These are phyloP conservation scores for Zaprionus lineosus DNA, from an alignment of 2,888 invertebrate species.

Conservation along the genomic window DNA sequence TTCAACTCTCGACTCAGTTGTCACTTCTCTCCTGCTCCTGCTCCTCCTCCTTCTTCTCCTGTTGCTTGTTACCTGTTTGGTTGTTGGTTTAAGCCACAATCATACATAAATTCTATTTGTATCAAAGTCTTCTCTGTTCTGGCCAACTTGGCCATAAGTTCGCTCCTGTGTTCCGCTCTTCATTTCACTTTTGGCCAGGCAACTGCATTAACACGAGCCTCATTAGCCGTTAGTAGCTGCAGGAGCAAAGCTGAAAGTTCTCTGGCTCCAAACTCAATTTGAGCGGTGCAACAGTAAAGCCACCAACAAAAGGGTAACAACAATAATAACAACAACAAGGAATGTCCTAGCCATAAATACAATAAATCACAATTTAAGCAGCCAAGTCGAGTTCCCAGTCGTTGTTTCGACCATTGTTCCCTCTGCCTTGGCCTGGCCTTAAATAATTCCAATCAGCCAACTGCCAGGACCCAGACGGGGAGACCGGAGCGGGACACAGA, in stretches of 20 bases:
- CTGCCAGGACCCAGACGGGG: no score
- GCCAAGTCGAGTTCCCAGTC: conserved; percentile 19
- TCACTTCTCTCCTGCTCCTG: background rate
- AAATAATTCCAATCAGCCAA: background rate
- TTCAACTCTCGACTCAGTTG: conserved; percentile 16
- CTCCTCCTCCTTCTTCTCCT: background rate
- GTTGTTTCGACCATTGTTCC: conserved; percentile 4
- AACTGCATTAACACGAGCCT: conserved; percentile 52
- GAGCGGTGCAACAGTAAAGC: conserved; percentile 21
- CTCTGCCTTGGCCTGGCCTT: background rate
- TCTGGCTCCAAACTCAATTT: conserved; percentile 55
- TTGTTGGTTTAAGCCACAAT: conserved; percentile 4
- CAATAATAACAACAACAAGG: no score
- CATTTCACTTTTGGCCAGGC: conserved; percentile 51
- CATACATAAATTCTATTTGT: no score
- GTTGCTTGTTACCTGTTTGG: background rate
- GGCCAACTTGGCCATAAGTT: no score
- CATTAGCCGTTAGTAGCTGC: conserved; percentile 69
- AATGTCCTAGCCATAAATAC: conserved; percentile 46
- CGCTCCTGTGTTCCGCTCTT: conserved; percentile 24
- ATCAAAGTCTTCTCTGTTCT: no score
- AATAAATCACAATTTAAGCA: conserved; percentile 72
- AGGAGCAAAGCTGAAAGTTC: conserved; percentile 2
- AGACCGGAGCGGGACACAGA: no score
- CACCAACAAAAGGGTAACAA: no score